Evolutionary conservation across 2,113 vertebrate species (phyloP).

Genomic region (Cygnus atratus): DNA sequence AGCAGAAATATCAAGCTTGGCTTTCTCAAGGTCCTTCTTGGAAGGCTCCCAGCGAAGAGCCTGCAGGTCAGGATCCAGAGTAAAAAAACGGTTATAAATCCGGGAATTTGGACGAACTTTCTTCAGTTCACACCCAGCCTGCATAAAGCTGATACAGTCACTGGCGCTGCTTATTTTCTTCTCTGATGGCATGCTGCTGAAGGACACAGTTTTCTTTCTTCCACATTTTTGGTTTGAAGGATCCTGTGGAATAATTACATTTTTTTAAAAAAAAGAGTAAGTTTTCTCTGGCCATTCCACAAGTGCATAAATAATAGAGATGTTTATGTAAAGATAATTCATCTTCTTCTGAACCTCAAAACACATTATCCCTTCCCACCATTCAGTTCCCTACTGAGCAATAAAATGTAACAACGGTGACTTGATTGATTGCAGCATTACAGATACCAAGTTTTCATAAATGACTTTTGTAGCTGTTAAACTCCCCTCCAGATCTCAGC

Average conservation of each 20-base stretch:
- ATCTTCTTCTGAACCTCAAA: conserved; percentile 3
- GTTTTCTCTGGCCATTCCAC: neutral
- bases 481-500: neutral
- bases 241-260: conserved; percentile 80
- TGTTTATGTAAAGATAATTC: neutral
- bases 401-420: neutral
- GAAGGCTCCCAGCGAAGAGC: conserved; percentile 97
- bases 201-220: conserved; percentile 97
- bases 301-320: neutral
- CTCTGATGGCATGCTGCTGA: conserved; percentile 98
- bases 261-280: neutral
- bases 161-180: conserved; percentile 96
- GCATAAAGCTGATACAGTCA: conserved; percentile 98
- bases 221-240: conserved; percentile 90
- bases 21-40: conserved; percentile 94
- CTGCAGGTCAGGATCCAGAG: conserved; percentile 90
- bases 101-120: conserved; percentile 95
- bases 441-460: neutral
- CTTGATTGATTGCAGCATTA: neutral
- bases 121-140: conserved; percentile 95
- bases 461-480: neutral
- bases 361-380: neutral
- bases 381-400: neutral
- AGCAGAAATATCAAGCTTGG: conserved; percentile 89
- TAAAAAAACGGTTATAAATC: conserved; percentile 96